These are phyloP conservation scores for Hyles vespertilio DNA, from an alignment of 1,140 invertebrate species.

Conservation along the genomic window DNA sequence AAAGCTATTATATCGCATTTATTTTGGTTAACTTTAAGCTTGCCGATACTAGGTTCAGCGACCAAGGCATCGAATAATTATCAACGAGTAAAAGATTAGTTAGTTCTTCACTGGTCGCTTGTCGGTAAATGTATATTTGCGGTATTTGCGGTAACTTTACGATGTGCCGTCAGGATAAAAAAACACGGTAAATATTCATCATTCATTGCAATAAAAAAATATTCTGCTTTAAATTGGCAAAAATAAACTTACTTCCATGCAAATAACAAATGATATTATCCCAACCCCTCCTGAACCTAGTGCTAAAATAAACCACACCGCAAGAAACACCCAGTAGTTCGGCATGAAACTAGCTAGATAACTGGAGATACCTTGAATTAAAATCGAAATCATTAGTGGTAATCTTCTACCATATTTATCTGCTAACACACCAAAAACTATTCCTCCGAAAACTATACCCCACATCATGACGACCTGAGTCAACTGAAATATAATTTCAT, in stretches of 20 bases:
- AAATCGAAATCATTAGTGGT: conserved; percentile 79
- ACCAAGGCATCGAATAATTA: too few relatives aligned
- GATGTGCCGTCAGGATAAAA: too few relatives aligned
- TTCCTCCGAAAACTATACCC: conserved; percentile 81
- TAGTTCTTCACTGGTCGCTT: not conserved
- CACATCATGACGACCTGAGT: conserved; percentile 85
- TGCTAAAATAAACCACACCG: conserved; percentile 82
- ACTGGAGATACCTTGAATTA: conserved; percentile 79
- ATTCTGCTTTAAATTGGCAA: not conserved
- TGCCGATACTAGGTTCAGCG: too few relatives aligned
- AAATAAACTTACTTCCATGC: conserved; percentile 58
- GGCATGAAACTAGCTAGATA: conserved; percentile 78
- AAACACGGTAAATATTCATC: too few relatives aligned
- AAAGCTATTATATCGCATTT: too few relatives aligned
- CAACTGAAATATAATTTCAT: conserved; percentile 62
- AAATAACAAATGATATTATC: conserved; percentile 67
- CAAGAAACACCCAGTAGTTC: conserved; percentile 80
- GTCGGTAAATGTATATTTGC: not conserved
- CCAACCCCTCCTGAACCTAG: conserved; percentile 79
- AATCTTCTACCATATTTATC: conserved; percentile 79
- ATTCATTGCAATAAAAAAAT: not conserved
- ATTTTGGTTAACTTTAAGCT: too few relatives aligned
- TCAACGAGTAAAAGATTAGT: too few relatives aligned
- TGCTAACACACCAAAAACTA: conserved; percentile 82
- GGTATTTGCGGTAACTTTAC: not conserved